Evolutionary conservation across 2,888 invertebrate genomes (phyloP).

Genomic region (Cyclophora albipunctata): DNA sequence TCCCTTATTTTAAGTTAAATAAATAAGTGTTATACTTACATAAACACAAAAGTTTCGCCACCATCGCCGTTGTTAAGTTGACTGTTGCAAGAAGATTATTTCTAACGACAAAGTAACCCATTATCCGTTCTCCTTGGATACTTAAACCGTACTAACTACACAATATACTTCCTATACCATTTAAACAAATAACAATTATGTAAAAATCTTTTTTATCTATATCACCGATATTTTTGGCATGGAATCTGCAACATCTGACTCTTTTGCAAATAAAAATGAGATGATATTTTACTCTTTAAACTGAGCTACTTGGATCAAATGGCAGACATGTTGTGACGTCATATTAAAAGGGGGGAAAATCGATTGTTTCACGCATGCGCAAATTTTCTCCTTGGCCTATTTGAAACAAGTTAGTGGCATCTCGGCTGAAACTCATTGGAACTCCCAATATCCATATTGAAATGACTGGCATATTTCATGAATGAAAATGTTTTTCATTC

Average conservation of each 20-base stretch:
- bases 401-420: constrained; percentile 26
- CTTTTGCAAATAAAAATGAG: constrained; percentile 32
- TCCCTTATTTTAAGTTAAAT: too few relatives aligned
- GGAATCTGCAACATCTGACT: constrained; percentile 39
- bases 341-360: constrained; percentile 41
- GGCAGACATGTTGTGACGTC: constrained; percentile 71
- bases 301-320: constrained; percentile 41
- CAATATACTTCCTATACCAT: constrained; percentile 29
- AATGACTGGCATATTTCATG: constrained; percentile 57
- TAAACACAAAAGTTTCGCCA: constrained; percentile 54
- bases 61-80: constrained; percentile 34
- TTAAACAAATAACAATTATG: constrained; percentile 20
- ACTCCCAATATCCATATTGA: constrained; percentile 24
- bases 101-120: constrained; percentile 41
- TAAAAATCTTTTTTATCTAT: constrained; percentile 19
- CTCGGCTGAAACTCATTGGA: constrained; percentile 29
- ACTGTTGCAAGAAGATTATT: constrained; percentile 39
- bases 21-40: constrained; percentile 40
- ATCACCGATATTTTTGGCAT: constrained; percentile 33
- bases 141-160: constrained; percentile 31
- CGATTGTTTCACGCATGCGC: constrained; percentile 63
- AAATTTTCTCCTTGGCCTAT: constrained; percentile 60
- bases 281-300: constrained; percentile 57
- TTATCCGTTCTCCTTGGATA: constrained; percentile 46
- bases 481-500: constrained; percentile 61